These are phyloP conservation scores for Asbolus verrucosus DNA, from an alignment of 1,140 invertebrate genomes.

Conservation along the genomic window DNA sequence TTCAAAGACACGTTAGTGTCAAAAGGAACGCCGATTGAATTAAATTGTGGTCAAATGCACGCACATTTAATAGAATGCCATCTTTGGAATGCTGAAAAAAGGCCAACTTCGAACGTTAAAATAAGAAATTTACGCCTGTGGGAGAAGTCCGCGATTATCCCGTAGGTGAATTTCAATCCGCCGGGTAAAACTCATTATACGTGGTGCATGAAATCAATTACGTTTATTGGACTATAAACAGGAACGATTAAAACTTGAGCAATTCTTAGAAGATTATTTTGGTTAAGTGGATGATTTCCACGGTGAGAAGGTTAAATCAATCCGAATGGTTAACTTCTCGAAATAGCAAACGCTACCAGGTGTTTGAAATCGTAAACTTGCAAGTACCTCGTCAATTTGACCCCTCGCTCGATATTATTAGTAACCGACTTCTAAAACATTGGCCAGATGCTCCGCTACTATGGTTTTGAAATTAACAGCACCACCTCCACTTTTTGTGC, in stretches of 20 bases:
- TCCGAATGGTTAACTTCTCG: conserved; percentile 12
- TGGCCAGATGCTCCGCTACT: conserved; percentile 24
- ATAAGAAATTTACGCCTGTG: too few species aligned
- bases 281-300: conserved; percentile 41
- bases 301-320: too few species aligned
- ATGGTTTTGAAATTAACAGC: too few species aligned
- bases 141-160: too few species aligned
- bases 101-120: too few species aligned
- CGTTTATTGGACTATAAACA: conserved; percentile 41
- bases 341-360: conserved; percentile 34
- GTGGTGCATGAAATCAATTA: conserved; percentile 38
- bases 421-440: conserved; percentile 43
- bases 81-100: conserved; percentile 14
- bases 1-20: conserved; percentile 41
- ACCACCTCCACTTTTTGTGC: too few species aligned
- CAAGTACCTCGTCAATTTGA: too few species aligned
- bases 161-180: too few species aligned
- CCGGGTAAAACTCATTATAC: conserved; percentile 14
- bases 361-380: conserved; percentile 41
- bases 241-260: conserved; percentile 28
- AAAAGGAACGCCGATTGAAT: conserved; percentile 29
- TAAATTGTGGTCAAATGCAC: conserved; percentile 34
- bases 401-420: conserved; percentile 46
- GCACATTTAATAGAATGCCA: conserved; percentile 30
- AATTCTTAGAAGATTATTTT: conserved; percentile 38